Conservation (phyloP, 2,888 invertebrate species). For the Platycheirus albimanus region DNA sequence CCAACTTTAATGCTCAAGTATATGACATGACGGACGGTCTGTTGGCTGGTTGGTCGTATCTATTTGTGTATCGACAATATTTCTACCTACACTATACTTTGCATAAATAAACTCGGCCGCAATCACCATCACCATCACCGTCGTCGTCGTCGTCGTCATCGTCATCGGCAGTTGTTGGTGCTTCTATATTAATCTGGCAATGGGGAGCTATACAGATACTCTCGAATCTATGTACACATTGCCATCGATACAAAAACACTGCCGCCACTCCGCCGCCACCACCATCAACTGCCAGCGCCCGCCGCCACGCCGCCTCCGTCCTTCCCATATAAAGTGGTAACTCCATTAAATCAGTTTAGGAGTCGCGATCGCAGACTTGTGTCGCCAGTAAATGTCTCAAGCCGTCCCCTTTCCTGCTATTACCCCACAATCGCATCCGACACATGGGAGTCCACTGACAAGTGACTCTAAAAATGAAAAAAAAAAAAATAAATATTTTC, state of each 20-base stretch:
- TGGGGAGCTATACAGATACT: constrained; percentile 35
- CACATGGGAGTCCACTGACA: constrained; percentile 49
- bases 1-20: constrained; percentile 54
- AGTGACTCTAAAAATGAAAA: constrained; percentile 64
- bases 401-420: background rate
- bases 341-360: constrained; percentile 74
- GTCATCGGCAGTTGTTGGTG: constrained; percentile 7
- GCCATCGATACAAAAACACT: constrained; percentile 30
- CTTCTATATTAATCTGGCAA: constrained; percentile 51
- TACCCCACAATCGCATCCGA: constrained; percentile 10
- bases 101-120: constrained; percentile 64
- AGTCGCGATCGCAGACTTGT: constrained; percentile 79
- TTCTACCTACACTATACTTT: constrained; percentile 66
- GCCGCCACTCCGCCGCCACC: constrained; percentile 26
- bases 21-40: constrained; percentile 16
- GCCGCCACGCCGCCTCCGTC: constrained; percentile 13
- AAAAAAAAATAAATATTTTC: constrained; percentile 55
- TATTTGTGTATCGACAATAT: constrained; percentile 58
- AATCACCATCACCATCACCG: constrained; percentile 3
- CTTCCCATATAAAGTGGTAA: constrained; percentile 63
- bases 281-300: constrained; percentile 31
- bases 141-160: background rate
- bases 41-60: constrained; percentile 21
- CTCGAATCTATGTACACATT: constrained; percentile 41
- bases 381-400: constrained; percentile 77